Percentiles rank a stretch among this genome's conserved stretches.
Conservation (phyloP, 2,113 vertebrate genomes). For the Bothrops jararaca region DNA sequence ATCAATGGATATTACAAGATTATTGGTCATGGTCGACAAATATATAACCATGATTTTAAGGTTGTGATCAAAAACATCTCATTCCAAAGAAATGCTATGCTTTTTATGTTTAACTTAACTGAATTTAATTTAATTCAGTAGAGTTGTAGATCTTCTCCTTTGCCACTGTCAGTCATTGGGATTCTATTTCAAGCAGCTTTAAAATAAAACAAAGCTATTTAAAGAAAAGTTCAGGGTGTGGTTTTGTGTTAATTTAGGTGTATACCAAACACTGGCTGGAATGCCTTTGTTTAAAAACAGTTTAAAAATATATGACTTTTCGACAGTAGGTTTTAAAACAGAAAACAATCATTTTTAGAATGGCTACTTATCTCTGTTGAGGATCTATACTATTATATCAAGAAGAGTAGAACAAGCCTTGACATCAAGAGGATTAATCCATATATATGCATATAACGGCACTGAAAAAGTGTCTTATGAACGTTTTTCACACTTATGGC, state of each 20-base stretch:
- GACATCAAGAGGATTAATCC: neutral
- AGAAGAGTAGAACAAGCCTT: neutral
- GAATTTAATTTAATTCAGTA: neutral
- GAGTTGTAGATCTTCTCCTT: neutral
- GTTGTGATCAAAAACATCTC: neutral
- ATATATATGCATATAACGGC: no score
- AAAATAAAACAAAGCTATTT: slow-evolving; percentile 13
- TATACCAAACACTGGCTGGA: neutral
- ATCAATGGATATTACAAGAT: neutral
- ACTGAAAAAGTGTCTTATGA: neutral
- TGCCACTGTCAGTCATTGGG: slow-evolving; percentile 22
- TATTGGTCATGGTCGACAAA: neutral
- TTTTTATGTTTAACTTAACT: neutral
- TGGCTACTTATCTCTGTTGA: neutral
- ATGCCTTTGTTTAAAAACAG: neutral
- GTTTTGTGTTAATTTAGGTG: slow-evolving; percentile 4
- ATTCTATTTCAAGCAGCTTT: neutral
- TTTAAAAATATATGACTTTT: neutral
- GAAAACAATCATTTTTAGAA: slow-evolving; percentile 15
- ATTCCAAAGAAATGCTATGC: neutral
- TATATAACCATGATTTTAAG: neutral
- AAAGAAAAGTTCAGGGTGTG: neutral
- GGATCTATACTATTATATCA: neutral
- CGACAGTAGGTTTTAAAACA: neutral
- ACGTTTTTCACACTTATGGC: no score